Percentiles rank a stretch among this genome's conserved stretches.
Evolutionary conservation across 1,140 invertebrate species (phyloP).

Genomic region (Battus philenor): DNA sequence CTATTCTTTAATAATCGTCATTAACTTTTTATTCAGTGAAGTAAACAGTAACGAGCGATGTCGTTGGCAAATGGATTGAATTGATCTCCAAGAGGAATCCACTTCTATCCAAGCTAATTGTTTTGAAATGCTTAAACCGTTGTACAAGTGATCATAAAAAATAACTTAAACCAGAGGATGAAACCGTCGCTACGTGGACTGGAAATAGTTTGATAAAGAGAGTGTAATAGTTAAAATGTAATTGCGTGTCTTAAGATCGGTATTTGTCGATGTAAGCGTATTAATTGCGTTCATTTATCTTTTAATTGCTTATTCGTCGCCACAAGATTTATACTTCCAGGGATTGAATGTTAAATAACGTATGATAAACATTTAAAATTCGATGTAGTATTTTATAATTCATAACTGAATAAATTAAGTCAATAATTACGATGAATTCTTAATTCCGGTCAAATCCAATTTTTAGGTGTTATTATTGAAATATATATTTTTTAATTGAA

Average conservation of each 20-base stretch:
- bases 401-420: too few relatives aligned
- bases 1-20: not conserved
- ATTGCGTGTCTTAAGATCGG: not conserved
- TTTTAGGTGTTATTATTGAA: too few relatives aligned
- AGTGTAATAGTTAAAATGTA: not conserved
- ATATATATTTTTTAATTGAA: too few relatives aligned
- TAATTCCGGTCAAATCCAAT: too few relatives aligned
- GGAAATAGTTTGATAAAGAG: not conserved
- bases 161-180: not conserved
- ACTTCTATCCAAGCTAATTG: not conserved
- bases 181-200: not conserved
- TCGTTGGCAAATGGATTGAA: conserved; percentile 2
- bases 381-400: too few relatives aligned
- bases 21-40: not conserved
- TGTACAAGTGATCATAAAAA: not conserved
- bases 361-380: too few relatives aligned
- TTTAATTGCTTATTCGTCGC: too few relatives aligned
- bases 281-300: too few relatives aligned
- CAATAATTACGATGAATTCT: too few relatives aligned
- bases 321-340: too few relatives aligned
- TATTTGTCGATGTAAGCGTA: too few relatives aligned
- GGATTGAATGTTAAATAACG: too few relatives aligned
- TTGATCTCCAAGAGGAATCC: not conserved
- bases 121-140: not conserved
- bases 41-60: not conserved